Evolutionary conservation across 2,797 vertebrate genomes (phyloP).

Genomic region (Sternarchorhynchus goeldii): DNA sequence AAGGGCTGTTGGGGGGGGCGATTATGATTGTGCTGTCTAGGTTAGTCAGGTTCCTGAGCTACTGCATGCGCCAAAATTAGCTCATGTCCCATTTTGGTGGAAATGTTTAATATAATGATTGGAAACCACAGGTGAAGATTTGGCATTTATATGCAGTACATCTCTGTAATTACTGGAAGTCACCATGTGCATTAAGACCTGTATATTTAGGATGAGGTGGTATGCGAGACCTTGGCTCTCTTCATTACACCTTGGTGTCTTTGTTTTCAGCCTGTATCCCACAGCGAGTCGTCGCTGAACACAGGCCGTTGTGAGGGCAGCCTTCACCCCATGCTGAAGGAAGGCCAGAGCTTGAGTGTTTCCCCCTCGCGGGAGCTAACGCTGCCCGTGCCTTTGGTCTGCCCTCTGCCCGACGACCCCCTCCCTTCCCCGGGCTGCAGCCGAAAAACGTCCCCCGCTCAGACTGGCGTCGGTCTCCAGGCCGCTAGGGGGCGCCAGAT

Average conservation of each 20-base stretch:
- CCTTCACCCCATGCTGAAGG: constrained; percentile 90
- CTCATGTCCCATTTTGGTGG: background rate
- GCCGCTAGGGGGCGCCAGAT: constrained; percentile 84
- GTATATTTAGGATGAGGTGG: background rate
- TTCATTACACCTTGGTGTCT: background rate
- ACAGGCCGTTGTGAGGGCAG: constrained; percentile 87
- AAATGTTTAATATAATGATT: background rate
- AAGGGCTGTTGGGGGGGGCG: background rate
- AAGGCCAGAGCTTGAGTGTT: constrained; percentile 85
- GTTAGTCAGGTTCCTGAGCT: background rate
- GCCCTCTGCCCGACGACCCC: constrained; percentile 61
- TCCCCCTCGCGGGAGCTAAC: constrained; percentile 75
- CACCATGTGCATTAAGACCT: background rate
- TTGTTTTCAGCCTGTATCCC: constrained; percentile 69
- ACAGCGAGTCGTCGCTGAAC: constrained; percentile 86
- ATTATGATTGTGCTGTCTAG: background rate
- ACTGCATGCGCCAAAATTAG: background rate
- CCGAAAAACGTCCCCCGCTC: constrained; percentile 30
- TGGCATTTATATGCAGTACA: background rate
- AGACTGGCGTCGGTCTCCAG: constrained; percentile 69
- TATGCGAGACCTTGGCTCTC: background rate
- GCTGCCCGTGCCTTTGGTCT: constrained; percentile 67
- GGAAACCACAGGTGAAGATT: background rate
- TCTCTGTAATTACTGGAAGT: background rate
- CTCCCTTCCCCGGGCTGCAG: constrained; percentile 56